Percentiles rank a stretch among this genome's conserved stretches.
Conservation (phyloP, 2,888 invertebrate genomes). For the Cremastinae sp. region DNA sequence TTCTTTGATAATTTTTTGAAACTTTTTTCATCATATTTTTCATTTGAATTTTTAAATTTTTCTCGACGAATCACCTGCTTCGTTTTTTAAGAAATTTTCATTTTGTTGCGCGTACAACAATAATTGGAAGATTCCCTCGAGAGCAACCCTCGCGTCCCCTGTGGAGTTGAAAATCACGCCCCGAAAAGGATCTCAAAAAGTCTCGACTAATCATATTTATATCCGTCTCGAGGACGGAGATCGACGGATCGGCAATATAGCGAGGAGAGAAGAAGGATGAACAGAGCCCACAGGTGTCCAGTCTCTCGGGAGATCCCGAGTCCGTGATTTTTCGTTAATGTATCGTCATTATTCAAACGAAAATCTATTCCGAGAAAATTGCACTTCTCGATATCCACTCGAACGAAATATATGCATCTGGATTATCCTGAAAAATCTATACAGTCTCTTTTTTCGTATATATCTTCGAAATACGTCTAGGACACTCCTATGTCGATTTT, state of each 20-base stretch:
- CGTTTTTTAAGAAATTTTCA: neutral
- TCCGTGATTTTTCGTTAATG: conserved; percentile 55
- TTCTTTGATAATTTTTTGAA: too few species aligned
- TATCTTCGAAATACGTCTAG: conserved; percentile 47
- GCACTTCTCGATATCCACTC: conserved; percentile 3
- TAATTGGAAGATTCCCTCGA: conserved; percentile 38
- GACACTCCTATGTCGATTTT: conserved; percentile 11
- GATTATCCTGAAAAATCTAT: conserved; percentile 35
- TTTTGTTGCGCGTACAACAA: too few species aligned
- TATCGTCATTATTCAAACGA: conserved; percentile 61
- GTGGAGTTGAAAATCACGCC: conserved; percentile 72
- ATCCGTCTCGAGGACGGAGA: conserved; percentile 38
- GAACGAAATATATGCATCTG: conserved; percentile 7
- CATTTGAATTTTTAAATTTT: neutral
- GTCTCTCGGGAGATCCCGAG: conserved; percentile 23
- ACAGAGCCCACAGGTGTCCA: conserved; percentile 48
- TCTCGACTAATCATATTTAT: conserved; percentile 68
- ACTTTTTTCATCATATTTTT: too few species aligned
- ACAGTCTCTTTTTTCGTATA: conserved; percentile 7
- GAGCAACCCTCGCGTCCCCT: conserved; percentile 62
- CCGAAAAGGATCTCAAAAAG: conserved; percentile 45
- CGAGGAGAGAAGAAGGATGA: conserved; percentile 3
- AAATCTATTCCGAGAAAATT: conserved; percentile 31
- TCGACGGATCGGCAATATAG: conserved; percentile 22
- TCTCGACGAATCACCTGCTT: neutral